These are phyloP conservation scores for Conistra vaccinii DNA, from an alignment of 2,888 invertebrate genomes.

Conservation along the genomic window DNA sequence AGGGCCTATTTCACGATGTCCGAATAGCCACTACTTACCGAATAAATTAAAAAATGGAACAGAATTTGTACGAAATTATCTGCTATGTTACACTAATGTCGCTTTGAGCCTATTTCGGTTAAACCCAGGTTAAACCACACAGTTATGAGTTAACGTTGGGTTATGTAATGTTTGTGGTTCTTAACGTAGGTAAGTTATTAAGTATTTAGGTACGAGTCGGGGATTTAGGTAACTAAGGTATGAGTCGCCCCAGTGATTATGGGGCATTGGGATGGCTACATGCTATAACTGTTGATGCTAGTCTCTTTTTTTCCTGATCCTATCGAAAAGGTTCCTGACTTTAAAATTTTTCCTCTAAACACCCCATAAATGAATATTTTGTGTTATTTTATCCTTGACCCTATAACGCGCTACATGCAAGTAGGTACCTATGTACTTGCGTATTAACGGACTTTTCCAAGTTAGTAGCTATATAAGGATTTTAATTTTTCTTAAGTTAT, in stretches of 20 bases:
- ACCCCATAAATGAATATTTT: neutral
- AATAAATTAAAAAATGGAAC: no score
- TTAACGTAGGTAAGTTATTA: neutral
- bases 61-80: no score
- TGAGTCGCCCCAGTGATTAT: neutral
- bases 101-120: slow-evolving; percentile 21
- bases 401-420: neutral
- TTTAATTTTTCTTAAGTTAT: neutral
- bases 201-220: neutral
- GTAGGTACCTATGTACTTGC: neutral
- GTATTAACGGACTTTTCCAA: slow-evolving; percentile 12
- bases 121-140: slow-evolving; percentile 7
- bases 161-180: slow-evolving; percentile 12
- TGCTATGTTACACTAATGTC: no score
- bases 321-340: neutral
- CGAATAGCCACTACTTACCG: no score
- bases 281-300: neutral
- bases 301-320: neutral
- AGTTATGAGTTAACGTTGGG: no score
- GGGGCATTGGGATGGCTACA: neutral
- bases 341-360: neutral
- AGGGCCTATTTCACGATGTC: no score
- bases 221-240: neutral
- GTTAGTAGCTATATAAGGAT: neutral
- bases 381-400: slow-evolving; percentile 19